Evolutionary conservation across 2,113 vertebrate genomes (phyloP).

Genomic region (Genyomyrus donnyi): DNA sequence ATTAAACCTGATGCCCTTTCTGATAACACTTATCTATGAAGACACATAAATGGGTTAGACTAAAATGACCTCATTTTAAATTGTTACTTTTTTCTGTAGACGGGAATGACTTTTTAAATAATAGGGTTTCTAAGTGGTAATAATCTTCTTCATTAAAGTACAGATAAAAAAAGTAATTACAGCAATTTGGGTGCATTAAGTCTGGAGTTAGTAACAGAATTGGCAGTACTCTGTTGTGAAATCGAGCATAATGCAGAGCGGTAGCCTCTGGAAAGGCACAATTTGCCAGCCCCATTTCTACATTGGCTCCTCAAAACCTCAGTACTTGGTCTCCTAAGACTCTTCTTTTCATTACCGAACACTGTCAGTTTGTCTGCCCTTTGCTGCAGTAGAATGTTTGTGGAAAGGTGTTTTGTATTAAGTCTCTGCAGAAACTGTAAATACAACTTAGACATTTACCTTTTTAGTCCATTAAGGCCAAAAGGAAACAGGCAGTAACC

Average conservation of each 20-base stretch:
- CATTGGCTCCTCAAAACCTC: not conserved
- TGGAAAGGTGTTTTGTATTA: not conserved
- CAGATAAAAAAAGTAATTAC: slow-evolving; percentile 17
- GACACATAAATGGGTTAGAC: not conserved
- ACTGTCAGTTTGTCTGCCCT: not conserved
- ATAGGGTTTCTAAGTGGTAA: slow-evolving; percentile 14
- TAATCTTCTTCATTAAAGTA: slow-evolving; percentile 14
- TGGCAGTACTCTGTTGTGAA: slow-evolving; percentile 16
- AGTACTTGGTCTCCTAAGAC: not conserved
- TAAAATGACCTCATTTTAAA: not conserved
- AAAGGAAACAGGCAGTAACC: not conserved
- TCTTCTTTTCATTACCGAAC: not conserved
- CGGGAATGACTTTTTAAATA: not conserved
- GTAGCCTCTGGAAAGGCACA: not conserved
- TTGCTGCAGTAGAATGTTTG: not conserved
- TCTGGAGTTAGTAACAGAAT: slow-evolving; percentile 8
- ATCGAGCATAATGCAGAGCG: slow-evolving; percentile 3
- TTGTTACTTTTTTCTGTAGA: not conserved
- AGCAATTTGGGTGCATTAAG: slow-evolving; percentile 20
- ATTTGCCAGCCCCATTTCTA: not conserved
- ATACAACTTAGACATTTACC: not conserved
- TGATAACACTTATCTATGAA: not conserved
- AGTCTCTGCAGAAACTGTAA: not conserved
- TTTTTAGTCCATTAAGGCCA: not conserved
- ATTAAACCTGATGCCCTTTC: not conserved